Evolutionary conservation across 2,797 vertebrate genomes (phyloP), one percentile per base, ranked within the genome.

Genomic region (Pagetopsis macropterus): DNA sequence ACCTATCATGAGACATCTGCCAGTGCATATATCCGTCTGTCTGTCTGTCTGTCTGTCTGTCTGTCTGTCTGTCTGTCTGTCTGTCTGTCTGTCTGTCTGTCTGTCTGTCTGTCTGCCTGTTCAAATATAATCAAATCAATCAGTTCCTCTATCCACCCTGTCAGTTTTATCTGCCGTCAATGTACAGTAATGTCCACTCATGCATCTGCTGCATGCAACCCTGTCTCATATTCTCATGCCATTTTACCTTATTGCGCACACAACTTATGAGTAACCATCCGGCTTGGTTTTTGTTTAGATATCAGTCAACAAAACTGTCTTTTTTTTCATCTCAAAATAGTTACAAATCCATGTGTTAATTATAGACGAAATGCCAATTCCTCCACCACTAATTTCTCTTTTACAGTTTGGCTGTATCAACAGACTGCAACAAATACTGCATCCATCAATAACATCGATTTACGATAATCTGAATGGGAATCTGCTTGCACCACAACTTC

Each of bases 141-240:
- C 66, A 59, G 40, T 76, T n/a, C 33, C 23, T 59, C 12, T 52
- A 48, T 59, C 51, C 23, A 12, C 45, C 65, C 27, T 48, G 46
- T 51, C 63, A 64, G 58, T 65, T 48, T 70, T n/a, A 50, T 65
- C 40, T 77, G 60, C 51, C 63, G 66, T 14, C 19, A 62, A 12
- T 15, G 10, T 45, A 27, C 27, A 27, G 27, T 27, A 63, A 64
- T 74, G 43, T 68, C 66, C 62, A 68, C 15, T 57, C 43, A 61
- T 81, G 51, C 37, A 51, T 70, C 50, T 78, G 27, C 69, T 72
- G 44, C 48, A 65, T 65, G 58, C 62, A 50, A 19, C 54, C 49
- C 66, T 64, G 46, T 64, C 52, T 73, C 49, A 37, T 66, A 1
- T 55, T 65, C 11, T 52, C 44, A 50, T 60, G 44, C 37, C 21